Evolutionary conservation across 2,113 vertebrate species (phyloP).

Genomic region (Suncus etruscus): DNA sequence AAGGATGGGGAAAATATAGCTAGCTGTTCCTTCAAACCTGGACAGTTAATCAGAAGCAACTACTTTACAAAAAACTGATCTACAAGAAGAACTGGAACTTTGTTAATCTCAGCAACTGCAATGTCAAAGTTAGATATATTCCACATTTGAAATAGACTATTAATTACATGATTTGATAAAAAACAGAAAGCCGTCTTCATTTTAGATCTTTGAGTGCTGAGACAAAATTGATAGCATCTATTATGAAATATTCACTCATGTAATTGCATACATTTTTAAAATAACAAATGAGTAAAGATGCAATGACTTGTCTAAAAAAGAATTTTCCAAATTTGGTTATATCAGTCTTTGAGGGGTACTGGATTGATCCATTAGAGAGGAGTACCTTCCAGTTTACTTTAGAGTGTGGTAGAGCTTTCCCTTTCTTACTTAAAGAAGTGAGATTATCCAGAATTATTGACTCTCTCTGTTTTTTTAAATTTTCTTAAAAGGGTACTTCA

Average conservation of each 20-base stretch:
- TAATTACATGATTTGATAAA: too few species aligned
- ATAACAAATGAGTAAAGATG: not conserved
- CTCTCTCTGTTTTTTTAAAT: too few species aligned
- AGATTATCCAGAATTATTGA: too few species aligned
- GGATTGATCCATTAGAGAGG: too few species aligned
- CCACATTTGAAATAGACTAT: not conserved
- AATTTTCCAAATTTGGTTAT: not conserved
- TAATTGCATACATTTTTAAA: not conserved
- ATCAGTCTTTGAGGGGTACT: too few species aligned
- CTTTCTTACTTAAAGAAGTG: too few species aligned
- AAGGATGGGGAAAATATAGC: not conserved
- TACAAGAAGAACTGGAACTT: not conserved
- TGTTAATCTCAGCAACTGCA: not conserved
- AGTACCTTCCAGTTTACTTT: too few species aligned
- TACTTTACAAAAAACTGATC: not conserved
- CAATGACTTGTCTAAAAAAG: not conserved
- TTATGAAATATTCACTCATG: not conserved
- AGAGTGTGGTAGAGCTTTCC: too few species aligned
- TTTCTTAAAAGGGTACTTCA: too few species aligned
- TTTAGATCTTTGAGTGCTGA: not conserved
- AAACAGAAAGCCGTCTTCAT: too few species aligned
- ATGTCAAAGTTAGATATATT: slow-evolving; percentile 14
- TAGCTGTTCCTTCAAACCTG: not conserved
- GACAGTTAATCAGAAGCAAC: not conserved
- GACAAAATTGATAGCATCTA: not conserved